These are phyloP conservation scores for Pachymerium ferrugineum DNA, from an alignment of 2,888 invertebrate species.

Conservation along the genomic window DNA sequence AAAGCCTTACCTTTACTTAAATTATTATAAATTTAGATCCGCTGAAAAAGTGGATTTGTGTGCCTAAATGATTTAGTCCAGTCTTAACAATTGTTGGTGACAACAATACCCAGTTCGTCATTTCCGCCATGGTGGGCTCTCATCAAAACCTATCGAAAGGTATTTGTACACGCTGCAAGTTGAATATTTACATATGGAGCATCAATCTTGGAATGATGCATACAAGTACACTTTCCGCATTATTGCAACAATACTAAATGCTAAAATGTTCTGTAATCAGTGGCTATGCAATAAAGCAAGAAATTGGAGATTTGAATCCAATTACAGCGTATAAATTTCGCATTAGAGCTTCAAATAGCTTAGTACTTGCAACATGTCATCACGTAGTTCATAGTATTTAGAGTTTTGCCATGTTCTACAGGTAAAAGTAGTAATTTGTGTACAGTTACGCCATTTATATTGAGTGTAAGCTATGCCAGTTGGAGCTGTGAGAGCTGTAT, in stretches of 20 bases:
- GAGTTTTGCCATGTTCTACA: neutral
- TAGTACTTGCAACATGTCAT: neutral
- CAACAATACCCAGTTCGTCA: too few relatives aligned
- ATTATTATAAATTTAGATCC: too few relatives aligned
- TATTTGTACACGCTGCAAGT: neutral
- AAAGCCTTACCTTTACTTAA: too few relatives aligned
- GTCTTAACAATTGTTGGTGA: too few relatives aligned
- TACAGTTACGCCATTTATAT: neutral
- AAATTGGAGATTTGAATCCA: neutral
- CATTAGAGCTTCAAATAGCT: neutral
- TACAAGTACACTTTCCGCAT: neutral
- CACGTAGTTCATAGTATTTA: neutral
- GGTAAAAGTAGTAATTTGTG: neutral
- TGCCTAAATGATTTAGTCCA: too few relatives aligned
- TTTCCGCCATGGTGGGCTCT: too few relatives aligned
- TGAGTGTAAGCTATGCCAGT: neutral
- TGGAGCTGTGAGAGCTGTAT: neutral
- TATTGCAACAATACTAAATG: too few relatives aligned
- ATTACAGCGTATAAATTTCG: conserved; percentile 22
- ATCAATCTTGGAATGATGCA: neutral
- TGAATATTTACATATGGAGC: neutral
- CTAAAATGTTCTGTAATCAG: too few relatives aligned
- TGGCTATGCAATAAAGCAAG: neutral
- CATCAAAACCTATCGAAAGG: conserved; percentile 3
- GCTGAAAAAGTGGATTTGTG: too few relatives aligned